phyloP scores from a whole-genome alignment of 1,140 invertebrate genomes.

The Nephila pilipes region DNA sequence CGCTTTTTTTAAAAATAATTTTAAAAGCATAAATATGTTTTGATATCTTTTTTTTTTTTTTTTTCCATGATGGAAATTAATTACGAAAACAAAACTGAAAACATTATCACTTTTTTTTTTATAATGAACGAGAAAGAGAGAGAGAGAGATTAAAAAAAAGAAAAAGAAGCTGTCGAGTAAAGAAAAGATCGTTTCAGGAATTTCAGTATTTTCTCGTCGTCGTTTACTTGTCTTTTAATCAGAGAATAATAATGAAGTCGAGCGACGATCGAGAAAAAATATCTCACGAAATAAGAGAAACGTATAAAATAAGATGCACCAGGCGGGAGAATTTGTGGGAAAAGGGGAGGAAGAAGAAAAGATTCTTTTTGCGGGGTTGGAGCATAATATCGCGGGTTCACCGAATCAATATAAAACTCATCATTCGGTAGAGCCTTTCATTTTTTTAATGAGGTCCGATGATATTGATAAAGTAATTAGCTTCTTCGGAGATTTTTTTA shows the following conservation, averaged over 20 bases:
- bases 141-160: no score
- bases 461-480: constrained; percentile 77
- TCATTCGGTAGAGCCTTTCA: constrained; percentile 57
- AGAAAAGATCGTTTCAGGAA: not conserved
- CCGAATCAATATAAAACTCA: constrained; percentile 75
- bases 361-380: constrained; percentile 12
- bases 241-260: constrained; percentile 58
- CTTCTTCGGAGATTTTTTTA: constrained; percentile 41
- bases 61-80: no score
- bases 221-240: not conserved
- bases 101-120: not conserved
- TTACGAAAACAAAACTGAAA: not conserved
- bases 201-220: not conserved
- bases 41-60: no score
- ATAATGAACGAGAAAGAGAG: not conserved
- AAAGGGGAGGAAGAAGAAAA: constrained; percentile 10
- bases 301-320: constrained; percentile 3
- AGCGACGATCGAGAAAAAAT: not conserved
- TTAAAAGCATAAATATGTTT: no score
- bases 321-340: not conserved
- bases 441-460: constrained; percentile 73
- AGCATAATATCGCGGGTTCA: constrained; percentile 3
- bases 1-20: no score
- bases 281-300: constrained; percentile 56
- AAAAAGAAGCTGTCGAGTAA: not conserved